A percentile compares a stretch with the other conserved stretches of the same genome.
These are phyloP conservation scores for Drosophila ogumai DNA, from an alignment of 1,140 invertebrate genomes.

Conservation along the genomic window DNA sequence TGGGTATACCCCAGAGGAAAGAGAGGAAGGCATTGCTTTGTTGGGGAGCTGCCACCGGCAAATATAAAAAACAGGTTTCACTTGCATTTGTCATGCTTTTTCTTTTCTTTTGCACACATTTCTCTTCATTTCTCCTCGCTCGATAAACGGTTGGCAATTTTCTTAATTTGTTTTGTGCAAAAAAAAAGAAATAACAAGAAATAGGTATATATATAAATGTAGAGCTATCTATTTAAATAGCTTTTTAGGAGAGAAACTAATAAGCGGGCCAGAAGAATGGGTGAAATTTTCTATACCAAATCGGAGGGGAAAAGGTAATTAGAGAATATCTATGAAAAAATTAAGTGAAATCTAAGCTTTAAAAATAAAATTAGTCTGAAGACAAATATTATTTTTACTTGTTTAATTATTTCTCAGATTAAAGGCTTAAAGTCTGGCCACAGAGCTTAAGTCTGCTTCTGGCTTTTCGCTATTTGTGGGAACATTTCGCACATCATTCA, in stretches of 20 bases:
- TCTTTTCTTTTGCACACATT: constrained; percentile 50
- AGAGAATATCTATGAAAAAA: constrained; percentile 1
- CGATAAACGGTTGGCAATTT: constrained; percentile 65
- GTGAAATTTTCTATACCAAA: constrained; percentile 22
- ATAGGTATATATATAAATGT: constrained; percentile 20
- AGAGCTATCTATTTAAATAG: constrained; percentile 38
- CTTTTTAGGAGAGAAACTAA: constrained; percentile 37
- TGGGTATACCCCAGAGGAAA: neutral
- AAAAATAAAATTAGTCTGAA: neutral
- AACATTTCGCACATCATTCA: constrained; percentile 44
- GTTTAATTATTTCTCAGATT: neutral
- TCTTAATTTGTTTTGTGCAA: constrained; percentile 55
- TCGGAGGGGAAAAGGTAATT: constrained; percentile 10
- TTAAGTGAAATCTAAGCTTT: constrained; percentile 1
- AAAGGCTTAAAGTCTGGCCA: constrained; percentile 4
- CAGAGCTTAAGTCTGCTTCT: neutral
- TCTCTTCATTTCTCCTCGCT: constrained; percentile 27
- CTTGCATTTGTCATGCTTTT: constrained; percentile 77
- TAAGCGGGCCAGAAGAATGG: constrained; percentile 23
- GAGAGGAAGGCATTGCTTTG: constrained; percentile 20
- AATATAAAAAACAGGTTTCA: constrained; percentile 64
- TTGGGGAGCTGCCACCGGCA: constrained; percentile 31
- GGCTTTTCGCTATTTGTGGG: constrained; percentile 19
- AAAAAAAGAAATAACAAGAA: constrained; percentile 23
- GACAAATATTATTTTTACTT: neutral